Evolutionary conservation across 35 echinoderm and acorn worm genomes (phyloP).

Genomic region (Hemicentrotus pulcherrimus): DNA sequence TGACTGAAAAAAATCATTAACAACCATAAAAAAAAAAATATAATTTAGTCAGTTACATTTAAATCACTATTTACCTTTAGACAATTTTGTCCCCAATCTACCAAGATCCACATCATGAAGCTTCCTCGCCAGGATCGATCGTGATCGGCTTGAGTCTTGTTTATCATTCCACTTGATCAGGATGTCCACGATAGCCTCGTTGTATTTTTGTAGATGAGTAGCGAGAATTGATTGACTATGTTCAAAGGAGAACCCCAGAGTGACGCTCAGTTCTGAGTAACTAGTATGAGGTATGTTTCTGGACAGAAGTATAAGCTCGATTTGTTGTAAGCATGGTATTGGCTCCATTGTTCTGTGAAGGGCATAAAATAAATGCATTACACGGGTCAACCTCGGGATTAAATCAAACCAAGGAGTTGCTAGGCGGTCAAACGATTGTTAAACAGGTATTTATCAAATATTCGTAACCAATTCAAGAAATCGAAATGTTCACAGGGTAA

Average conservation of each 20-base stretch:
- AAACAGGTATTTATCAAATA: no score
- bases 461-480: no score
- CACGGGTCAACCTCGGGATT: no score
- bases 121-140: background rate
- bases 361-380: no score
- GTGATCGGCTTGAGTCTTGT: background rate
- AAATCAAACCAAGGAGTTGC: no score
- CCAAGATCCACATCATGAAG: background rate
- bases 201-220: background rate
- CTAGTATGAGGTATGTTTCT: background rate
- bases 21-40: no score
- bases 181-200: background rate
- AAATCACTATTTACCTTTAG: background rate
- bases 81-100: background rate
- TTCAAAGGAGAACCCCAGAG: background rate
- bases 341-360: background rate
- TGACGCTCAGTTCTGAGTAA: background rate
- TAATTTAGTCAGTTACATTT: no score
- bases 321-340: background rate
- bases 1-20: no score
- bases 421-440: no score
- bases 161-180: background rate
- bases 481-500: no score
- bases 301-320: background rate
- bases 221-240: background rate